Evolutionary conservation across 2,113 vertebrate genomes (phyloP).

Genomic region (Dasyurus viverrinus): DNA sequence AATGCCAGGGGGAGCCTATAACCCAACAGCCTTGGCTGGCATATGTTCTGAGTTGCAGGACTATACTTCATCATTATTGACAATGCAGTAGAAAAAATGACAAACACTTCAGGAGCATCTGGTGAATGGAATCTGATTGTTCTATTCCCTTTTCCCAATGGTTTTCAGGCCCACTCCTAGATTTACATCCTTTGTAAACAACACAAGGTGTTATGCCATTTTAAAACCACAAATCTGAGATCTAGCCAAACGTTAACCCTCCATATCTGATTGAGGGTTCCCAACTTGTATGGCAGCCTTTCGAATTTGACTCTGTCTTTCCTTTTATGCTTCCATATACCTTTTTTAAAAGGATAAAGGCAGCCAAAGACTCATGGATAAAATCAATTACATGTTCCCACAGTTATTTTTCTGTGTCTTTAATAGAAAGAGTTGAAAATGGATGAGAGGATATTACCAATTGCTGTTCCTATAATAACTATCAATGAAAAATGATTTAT

Average conservation of each 20-base stretch:
- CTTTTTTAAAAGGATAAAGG: constrained; percentile 18
- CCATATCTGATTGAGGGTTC: not conserved
- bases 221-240: not conserved
- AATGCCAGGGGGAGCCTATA: not conserved
- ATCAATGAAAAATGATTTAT: constrained; percentile 69
- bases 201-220: not conserved
- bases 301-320: not conserved
- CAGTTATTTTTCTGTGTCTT: constrained; percentile 15
- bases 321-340: constrained; percentile 51
- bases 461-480: constrained; percentile 57
- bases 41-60: not conserved
- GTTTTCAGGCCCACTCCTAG: not conserved
- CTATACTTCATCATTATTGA: not conserved
- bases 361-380: constrained; percentile 20
- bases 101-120: not conserved
- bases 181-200: not conserved
- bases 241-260: not conserved
- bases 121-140: not conserved
- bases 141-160: not conserved
- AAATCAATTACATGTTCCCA: not conserved
- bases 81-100: not conserved
- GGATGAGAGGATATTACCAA: constrained; percentile 51
- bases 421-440: constrained; percentile 36
- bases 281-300: not conserved
- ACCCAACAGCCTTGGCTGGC: not conserved